A percentile compares a stretch with the other conserved stretches of the same genome.
These are phyloP conservation scores for Xenopus laevis DNA, from an alignment of 2,113 vertebrate species.

Conservation along the genomic window DNA sequence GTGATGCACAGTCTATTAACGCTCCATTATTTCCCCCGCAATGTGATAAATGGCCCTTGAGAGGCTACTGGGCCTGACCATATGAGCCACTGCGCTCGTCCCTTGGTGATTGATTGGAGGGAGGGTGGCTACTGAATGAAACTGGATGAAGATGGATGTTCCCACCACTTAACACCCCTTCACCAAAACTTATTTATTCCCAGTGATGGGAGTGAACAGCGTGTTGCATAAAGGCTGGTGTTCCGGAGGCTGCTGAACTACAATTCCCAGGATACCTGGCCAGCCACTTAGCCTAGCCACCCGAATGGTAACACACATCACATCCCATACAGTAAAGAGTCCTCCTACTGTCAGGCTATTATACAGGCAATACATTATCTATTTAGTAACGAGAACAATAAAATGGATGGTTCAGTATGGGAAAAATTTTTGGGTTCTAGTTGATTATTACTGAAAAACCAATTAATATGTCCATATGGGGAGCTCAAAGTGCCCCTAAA, in stretches of 20 bases:
- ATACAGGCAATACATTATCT: too few species aligned
- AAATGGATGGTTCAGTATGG: too few species aligned
- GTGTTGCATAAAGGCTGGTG: not conserved
- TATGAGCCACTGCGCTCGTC: slow-evolving; percentile 23
- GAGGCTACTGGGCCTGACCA: slow-evolving; percentile 36
- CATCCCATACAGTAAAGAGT: too few species aligned
- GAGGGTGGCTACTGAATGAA: slow-evolving; percentile 34
- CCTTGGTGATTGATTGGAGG: slow-evolving; percentile 44
- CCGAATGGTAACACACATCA: too few species aligned
- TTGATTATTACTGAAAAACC: too few species aligned
- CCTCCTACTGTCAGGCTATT: too few species aligned
- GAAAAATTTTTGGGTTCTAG: too few species aligned
- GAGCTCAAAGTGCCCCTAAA: too few species aligned
- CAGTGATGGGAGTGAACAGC: not conserved
- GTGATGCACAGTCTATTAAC: slow-evolving; percentile 45
- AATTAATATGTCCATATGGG: too few species aligned
- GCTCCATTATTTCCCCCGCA: slow-evolving; percentile 41
- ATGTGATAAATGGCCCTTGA: slow-evolving; percentile 43
- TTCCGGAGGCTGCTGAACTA: not conserved
- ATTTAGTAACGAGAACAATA: too few species aligned
- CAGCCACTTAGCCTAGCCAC: too few species aligned
- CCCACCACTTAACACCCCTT: slow-evolving; percentile 37
- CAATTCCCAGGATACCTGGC: not conserved
- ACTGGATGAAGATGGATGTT: slow-evolving; percentile 41
- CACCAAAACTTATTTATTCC: slow-evolving; percentile 37